A percentile compares a stretch with the other conserved stretches of the same genome.
Evolutionary conservation across 2,113 vertebrate species (phyloP).

Genomic region (Peromyscus polionotus): DNA sequence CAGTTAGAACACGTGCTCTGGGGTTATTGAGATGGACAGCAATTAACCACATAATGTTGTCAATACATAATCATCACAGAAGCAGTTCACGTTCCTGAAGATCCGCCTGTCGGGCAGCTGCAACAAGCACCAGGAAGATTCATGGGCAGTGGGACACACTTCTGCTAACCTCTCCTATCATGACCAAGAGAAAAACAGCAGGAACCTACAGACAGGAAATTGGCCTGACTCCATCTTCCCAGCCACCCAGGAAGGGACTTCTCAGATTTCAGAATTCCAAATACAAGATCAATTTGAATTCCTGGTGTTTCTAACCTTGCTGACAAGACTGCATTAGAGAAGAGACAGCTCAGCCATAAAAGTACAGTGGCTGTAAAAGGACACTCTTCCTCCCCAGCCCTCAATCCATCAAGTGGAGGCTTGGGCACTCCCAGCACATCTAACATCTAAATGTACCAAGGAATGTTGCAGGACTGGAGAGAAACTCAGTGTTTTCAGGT

Average conservation of each 20-base stretch:
- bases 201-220: not conserved
- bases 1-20: not conserved
- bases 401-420: not conserved
- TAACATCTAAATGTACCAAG: not conserved
- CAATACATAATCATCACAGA: not conserved
- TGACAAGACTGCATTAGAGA: conserved; percentile 27
- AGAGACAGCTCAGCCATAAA: conserved; percentile 24
- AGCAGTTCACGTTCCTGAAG: not conserved
- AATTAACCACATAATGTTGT: not conserved
- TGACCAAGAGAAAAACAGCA: not conserved
- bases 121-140: not conserved
- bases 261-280: conserved; percentile 52
- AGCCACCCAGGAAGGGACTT: conserved; percentile 9
- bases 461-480: not conserved
- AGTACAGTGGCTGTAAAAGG: not conserved
- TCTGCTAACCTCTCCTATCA: not conserved
- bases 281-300: conserved; percentile 8
- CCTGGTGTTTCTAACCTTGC: conserved; percentile 35
- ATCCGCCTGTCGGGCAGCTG: not conserved
- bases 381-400: not conserved
- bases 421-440: not conserved
- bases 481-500: not conserved
- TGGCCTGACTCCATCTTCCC: not conserved
- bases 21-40: not conserved
- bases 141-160: not conserved